These are phyloP conservation scores for Gymnosoma rotundatum DNA, from an alignment of 2,888 invertebrate genomes.

Conservation along the genomic window DNA sequence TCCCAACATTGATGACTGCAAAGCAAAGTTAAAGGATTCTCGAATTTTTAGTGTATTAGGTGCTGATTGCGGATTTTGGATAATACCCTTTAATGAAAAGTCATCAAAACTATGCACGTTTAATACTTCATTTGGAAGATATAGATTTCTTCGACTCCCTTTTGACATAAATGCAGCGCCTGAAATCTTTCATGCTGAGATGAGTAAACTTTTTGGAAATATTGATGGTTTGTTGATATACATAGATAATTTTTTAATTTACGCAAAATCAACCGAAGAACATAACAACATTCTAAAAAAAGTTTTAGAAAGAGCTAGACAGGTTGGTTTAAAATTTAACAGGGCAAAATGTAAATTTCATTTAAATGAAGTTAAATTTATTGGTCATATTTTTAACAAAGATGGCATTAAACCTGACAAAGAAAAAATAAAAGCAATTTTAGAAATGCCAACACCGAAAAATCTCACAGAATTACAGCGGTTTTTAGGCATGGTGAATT, in stretches of 20 bases:
- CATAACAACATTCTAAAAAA: constrained; percentile 46
- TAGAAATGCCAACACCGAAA: constrained; percentile 16
- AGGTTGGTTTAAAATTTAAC: constrained; percentile 60
- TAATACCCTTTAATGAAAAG: constrained; percentile 68
- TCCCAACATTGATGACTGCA: constrained; percentile 48
- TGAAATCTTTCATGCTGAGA: constrained; percentile 5
- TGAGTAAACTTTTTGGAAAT: no score
- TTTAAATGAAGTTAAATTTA: constrained; percentile 49
- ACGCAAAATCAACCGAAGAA: constrained; percentile 40
- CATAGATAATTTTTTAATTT: constrained; percentile 62
- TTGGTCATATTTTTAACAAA: constrained; percentile 49
- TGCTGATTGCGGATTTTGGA: constrained; percentile 69
- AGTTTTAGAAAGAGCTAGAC: constrained; percentile 50
- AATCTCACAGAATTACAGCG: constrained; percentile 33
- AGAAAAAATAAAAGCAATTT: constrained; percentile 36
- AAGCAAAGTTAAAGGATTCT: constrained; percentile 52
- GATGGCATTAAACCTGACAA: constrained; percentile 33
- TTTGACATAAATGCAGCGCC: constrained; percentile 59
- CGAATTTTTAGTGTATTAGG: constrained; percentile 51
- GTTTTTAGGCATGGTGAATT: constrained; percentile 67
- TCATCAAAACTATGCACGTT: constrained; percentile 72
- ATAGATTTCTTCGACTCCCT: constrained; percentile 60
- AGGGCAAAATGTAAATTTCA: constrained; percentile 41
- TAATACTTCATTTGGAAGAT: constrained; percentile 70
- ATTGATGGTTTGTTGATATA: constrained; percentile 29